Conservation (phyloP, 2,888 invertebrate genomes). For the Nemapogon koenigi region DNA sequence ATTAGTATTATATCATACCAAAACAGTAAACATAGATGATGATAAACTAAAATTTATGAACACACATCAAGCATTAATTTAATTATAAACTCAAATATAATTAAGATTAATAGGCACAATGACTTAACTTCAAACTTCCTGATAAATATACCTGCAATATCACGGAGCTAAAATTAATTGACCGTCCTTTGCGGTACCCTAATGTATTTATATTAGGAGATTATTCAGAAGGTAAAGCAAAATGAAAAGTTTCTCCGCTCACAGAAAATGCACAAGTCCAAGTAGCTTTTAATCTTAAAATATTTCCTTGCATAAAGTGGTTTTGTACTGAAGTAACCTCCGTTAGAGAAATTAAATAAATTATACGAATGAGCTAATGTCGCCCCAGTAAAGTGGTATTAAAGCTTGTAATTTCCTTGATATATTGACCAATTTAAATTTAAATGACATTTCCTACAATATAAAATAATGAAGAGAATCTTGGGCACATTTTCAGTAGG, state of each 20-base stretch:
- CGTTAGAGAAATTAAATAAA: conserved; percentile 19
- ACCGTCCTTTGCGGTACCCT: conserved; percentile 1
- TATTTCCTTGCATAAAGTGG: conserved; percentile 7
- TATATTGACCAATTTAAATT: conserved; percentile 29
- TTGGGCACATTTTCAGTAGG: conserved; percentile 21
- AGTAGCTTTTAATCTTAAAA: conserved; percentile 8
- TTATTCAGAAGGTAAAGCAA: conserved; percentile 4
- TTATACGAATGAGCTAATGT: conserved; percentile 19
- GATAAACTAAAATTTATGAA: no score
- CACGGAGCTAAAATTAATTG: conserved; percentile 3
- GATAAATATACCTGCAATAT: conserved; percentile 8
- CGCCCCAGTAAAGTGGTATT: conserved; percentile 22
- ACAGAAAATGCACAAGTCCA: conserved; percentile 5
- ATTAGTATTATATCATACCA: no score
- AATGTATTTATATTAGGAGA: conserved; percentile 3
- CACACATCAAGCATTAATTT: conserved; percentile 1
- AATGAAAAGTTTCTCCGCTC: conserved; percentile 3
- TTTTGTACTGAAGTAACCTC: conserved; percentile 9
- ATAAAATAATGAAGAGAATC: conserved; percentile 20
- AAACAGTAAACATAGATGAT: no score
- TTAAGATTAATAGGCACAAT: conserved; percentile 6
- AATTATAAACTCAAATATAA: conserved; percentile 1
- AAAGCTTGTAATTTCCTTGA: conserved; percentile 25
- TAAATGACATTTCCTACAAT: conserved; percentile 24
- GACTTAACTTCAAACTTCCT: conserved; percentile 6